Base-by-base conservation (phyloP, 2,888 invertebrate species). In the Trimorus sp. region DNA sequence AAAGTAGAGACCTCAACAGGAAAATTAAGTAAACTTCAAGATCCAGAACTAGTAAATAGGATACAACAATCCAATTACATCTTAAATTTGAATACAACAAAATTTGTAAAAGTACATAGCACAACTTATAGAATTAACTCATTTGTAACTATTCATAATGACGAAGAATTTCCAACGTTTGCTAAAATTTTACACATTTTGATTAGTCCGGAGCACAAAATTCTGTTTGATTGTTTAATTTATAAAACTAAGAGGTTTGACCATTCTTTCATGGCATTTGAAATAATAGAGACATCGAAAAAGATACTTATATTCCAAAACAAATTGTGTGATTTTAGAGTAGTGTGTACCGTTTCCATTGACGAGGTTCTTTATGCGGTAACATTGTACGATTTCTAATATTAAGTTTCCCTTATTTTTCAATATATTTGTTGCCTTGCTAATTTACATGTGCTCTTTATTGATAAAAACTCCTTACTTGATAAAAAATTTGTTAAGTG, bases 221-320 rank as follows among this genome's bases (percentile, higher is more conserved):
- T 68, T 16, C 15, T 60, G 12, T 68, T 76, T 53, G 36, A 68
- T n/a, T 68, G 76, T 36, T 12, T 54, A n/a, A 45, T 68, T 7
- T 68, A 42, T 45, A 15, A 42, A n/a, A 68, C 68, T 9, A 8
- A 15, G 11, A 14, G 5, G 7, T 51, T 51, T 38, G n/a, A 63
- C 37, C 26, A 49, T 63, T 51, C 14, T 45, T 62, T 62, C 7
- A 48, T 48, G 45, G 62, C 48, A 26, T 62, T 62, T 26, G 48
- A 62, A 62, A 62, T 62, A 26, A 14, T 15, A 16, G 40, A 59
- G 15, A 59, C 42, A 1, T 15, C 14, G 4, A n/a, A 59, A 42
- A 59, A 59, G 40, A 15, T 42, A 15, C 15, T 59, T 8, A 42
- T 59, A 42, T 42, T 42, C 4, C 59, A 40, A 42, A 14, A 15